Percentiles rank a stretch among this genome's conserved stretches.
Conservation (phyloP, 2,797 vertebrate species). For the Siniperca scherzeri region DNA sequence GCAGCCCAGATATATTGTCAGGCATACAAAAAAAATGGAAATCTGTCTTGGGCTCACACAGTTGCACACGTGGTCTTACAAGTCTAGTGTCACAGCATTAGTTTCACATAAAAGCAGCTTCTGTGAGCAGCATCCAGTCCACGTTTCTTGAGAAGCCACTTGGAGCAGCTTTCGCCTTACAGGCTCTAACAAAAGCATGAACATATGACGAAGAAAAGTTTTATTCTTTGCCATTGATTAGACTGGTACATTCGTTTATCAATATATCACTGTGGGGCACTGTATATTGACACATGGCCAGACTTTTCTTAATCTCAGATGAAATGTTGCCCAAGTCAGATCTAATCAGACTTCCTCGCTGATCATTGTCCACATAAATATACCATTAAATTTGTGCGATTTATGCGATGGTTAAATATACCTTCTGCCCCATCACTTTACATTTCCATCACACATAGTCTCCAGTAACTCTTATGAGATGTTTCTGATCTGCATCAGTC, state of each 20-base stretch:
- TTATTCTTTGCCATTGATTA: neutral
- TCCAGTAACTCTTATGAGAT: neutral
- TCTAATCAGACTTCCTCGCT: neutral
- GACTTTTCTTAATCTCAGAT: conserved; percentile 16
- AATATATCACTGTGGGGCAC: neutral
- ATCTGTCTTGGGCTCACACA: neutral
- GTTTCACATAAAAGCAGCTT: conserved; percentile 3
- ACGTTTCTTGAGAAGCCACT: neutral
- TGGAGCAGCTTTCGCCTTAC: neutral
- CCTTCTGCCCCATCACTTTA: conserved; percentile 4
- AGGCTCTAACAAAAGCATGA: neutral
- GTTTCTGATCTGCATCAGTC: neutral
- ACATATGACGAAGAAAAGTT: fast-evolving
- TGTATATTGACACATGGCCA: neutral
- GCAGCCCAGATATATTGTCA: conserved; percentile 2
- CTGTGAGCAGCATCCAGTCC: neutral
- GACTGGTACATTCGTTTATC: neutral
- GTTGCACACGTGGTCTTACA: conserved; percentile 2
- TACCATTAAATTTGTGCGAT: neutral
- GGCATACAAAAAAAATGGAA: neutral
- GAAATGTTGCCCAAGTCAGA: neutral
- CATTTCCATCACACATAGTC: conserved; percentile 2
- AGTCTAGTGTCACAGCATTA: neutral
- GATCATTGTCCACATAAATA: neutral
- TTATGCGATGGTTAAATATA: neutral